Base-by-base conservation (phyloP, 2,888 invertebrate genomes). In the Petrolisthes cinctipes region DNA sequence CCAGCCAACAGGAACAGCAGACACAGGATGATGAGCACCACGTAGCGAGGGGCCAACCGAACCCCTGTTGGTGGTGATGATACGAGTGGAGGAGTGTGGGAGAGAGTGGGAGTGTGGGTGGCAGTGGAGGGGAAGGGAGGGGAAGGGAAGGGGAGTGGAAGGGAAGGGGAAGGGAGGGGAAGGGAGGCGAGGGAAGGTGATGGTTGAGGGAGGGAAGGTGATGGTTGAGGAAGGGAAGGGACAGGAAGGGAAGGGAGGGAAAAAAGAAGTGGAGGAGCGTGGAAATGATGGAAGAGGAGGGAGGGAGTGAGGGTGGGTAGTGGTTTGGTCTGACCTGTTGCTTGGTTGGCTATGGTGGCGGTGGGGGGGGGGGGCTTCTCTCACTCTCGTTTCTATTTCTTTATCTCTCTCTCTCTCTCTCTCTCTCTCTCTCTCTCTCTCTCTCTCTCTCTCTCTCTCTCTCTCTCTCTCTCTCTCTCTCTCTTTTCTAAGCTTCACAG, bases 1-100 rank as follows among this genome's bases (percentile, higher is more conserved):
- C 82, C 86, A 51, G 76, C 86, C 37, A 86, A 54, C 68, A 86
- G 68, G 54, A 86, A 83, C 86, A 86, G 82, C 83, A 86, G 20
- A 17, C 68, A 79, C 78, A 83, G 53, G 23, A 86, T 83, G 37
- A 86, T 86, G 78, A 86, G 82, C 56, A 83, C 82, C 78, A 86
- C 86, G 83, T 86, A 86, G 4, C 82, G 78, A 14, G 86, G 86
- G 4, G 82, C 86, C 23, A 86, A 23, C 6, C 66, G 23, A 5
- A 68, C 78, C 14, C 82, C 86, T 86, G 86, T 11, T 14, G 9
- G 3, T 3, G 51, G 14, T 7, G 57, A 11, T 20, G n/a, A 78
- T 17, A 51, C 5, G 51, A 37, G 37, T 4, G 4, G 14, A 76
- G 76, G 37, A 76, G 11, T 37, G 23, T 37, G 23, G 4, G 23